Conservation (phyloP, 1,140 invertebrate species). For the Hyles euphorbiae region DNA sequence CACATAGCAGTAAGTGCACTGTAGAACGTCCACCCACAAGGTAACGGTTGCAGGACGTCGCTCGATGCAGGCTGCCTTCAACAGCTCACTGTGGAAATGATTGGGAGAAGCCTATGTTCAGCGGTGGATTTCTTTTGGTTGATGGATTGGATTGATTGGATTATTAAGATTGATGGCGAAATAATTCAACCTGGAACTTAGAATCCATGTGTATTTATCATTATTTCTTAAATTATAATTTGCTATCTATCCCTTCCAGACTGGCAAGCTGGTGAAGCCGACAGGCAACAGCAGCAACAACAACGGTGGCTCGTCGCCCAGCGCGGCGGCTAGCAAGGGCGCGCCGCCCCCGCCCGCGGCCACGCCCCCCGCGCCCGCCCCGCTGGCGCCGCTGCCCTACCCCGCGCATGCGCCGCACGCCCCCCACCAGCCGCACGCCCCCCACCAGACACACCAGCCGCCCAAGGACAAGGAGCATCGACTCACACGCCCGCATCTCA, state of each 20-base stretch:
- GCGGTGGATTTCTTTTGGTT: too few species aligned
- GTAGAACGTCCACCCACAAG: too few species aligned
- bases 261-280: conserved; percentile 50
- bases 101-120: too few species aligned
- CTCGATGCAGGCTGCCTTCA: too few species aligned
- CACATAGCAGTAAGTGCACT: too few species aligned
- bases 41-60: too few species aligned
- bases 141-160: too few species aligned
- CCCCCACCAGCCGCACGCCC: conserved; percentile 12
- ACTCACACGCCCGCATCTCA: conserved; percentile 45
- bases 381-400: conserved; percentile 1
- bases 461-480: conserved; percentile 46
- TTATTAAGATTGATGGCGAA: too few species aligned
- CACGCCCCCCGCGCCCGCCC: conserved; percentile 17
- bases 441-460: conserved; percentile 20
- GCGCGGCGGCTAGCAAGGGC: not conserved
- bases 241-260: conserved; percentile 20
- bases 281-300: conserved; percentile 26
- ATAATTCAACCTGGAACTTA: too few species aligned
- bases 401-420: conserved; percentile 12
- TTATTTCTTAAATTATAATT: too few species aligned
- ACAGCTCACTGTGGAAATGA: too few species aligned
- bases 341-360: conserved; percentile 14
- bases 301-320: conserved; percentile 18
- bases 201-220: too few species aligned